These are phyloP conservation scores for Cephalopholis sonnerati DNA, from an alignment of 2,113 vertebrate species.

Conservation along the genomic window DNA sequence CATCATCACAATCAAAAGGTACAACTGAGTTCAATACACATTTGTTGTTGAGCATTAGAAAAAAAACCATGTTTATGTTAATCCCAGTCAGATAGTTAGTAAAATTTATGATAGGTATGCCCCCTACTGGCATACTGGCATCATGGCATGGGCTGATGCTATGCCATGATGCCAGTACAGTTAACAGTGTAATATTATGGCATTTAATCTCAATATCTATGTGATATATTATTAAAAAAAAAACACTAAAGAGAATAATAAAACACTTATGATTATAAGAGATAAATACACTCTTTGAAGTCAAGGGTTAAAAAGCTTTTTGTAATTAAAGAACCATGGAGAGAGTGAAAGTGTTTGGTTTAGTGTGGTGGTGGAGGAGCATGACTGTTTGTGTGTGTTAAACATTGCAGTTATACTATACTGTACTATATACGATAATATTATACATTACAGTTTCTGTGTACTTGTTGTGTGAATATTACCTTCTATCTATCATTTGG, in stretches of 20 bases:
- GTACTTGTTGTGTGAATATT: constrained; percentile 21
- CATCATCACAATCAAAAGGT: not conserved
- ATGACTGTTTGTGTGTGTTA: not conserved
- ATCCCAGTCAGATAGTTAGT: not conserved
- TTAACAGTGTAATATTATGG: not conserved
- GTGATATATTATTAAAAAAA: not conserved
- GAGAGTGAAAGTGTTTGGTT: not conserved
- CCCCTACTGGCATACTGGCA: not conserved
- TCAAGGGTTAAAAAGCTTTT: not conserved
- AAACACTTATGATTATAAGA: not conserved
- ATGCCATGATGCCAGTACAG: too few relatives aligned
- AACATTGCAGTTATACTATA: not conserved
- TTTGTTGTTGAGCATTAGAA: not conserved
- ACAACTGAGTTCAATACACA: not conserved
- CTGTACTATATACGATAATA: too few relatives aligned
- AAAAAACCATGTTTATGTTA: not conserved
- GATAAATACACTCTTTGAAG: not conserved
- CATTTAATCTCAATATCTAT: not conserved
- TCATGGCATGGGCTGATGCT: too few relatives aligned
- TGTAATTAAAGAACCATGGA: not conserved
- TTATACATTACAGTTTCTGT: not conserved
- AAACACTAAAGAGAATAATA: not conserved
- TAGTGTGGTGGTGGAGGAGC: not conserved
- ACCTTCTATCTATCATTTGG: constrained; percentile 98
- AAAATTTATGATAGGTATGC: not conserved